Base-by-base conservation (phyloP, 2,797 vertebrate genomes). In the Gambusia yucatana region DNA sequence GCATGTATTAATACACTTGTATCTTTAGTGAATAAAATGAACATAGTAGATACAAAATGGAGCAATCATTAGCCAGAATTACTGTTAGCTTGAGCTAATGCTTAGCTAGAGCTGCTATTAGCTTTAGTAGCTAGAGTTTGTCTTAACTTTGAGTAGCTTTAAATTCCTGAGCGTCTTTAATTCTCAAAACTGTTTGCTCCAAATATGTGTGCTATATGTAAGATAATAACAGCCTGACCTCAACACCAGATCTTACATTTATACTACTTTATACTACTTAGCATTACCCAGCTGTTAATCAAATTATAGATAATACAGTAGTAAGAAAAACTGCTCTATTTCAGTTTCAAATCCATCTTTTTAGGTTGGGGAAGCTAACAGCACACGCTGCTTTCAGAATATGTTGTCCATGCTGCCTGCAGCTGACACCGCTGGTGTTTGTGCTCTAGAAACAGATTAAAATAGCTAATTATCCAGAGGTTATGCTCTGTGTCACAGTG, bases 331-430 rank as follows among this genome's bases (percentile, higher is more conserved):
- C 84, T 63, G 48, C 44, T 86, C 72, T 7, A 5, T 73, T 82
- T 77, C 84, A 78, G 83, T 82, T 81, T 92, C 77, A 92, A 90
- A 90, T 83, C 59, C 65, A 63, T 63, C 57, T 57, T 76, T 75
- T 30, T 8, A 82, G 71, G 46, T 81, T 75, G 17, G 59, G 25
- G 52, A 30, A 81, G 80, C 84, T 81, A 43, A 75, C 85, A 82
- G 80, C 77, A 71, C 50, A 61, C 36, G 78, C 75, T 82, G 78
- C 74, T 78, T 80, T 79, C 9, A 10, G 6, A 82, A 69, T 70
- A 55, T 72, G 17, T 79, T 33, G 30, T 57, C 75, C 39, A 47
- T 44, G 63, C 11, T 87, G 72, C 71, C 67, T 77, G 41, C 8
- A 61, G n/a, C 1, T 63, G 25, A 3, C 46, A 70, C 46, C 73